Conservation (phyloP, 2,113 vertebrate species). For the Semicossyphus pulcher region DNA sequence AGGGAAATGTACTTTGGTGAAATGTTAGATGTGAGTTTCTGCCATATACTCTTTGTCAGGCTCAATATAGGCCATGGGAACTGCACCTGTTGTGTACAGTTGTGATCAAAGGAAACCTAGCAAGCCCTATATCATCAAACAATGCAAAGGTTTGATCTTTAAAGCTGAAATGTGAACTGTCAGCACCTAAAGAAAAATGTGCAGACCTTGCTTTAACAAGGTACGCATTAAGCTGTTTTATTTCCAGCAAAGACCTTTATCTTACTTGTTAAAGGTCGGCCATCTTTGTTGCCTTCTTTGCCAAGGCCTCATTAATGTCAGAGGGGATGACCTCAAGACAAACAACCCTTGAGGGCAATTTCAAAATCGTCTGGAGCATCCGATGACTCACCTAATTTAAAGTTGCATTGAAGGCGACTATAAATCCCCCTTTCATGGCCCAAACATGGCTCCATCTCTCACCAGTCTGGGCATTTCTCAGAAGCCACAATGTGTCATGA, state of each 20-base stretch:
- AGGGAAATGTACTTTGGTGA: slow-evolving; percentile 22
- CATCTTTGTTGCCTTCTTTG: slow-evolving; percentile 10
- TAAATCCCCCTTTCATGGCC: slow-evolving; percentile 67
- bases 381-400: slow-evolving; percentile 72
- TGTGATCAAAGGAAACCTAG: slow-evolving; percentile 27
- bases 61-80: slow-evolving; percentile 5
- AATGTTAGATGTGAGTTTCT: slow-evolving; percentile 33
- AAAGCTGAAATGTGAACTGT: slow-evolving; percentile 10
- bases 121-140: slow-evolving; percentile 3
- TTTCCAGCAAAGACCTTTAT: slow-evolving; percentile 17
- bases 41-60: slow-evolving; percentile 16
- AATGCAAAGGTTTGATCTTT: slow-evolving; percentile 33
- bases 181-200: slow-evolving; percentile 1
- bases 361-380: slow-evolving; percentile 32
- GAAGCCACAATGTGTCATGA: slow-evolving; percentile 66
- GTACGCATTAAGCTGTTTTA: slow-evolving; percentile 1
- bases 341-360: slow-evolving; percentile 53
- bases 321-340: slow-evolving; percentile 60
- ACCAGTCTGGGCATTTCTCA: slow-evolving; percentile 17
- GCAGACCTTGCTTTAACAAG: slow-evolving; percentile 7
- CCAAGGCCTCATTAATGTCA: slow-evolving; percentile 60
- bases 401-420: slow-evolving; percentile 28
- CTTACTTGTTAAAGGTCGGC: slow-evolving; percentile 22
- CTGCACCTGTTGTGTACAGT: not conserved
- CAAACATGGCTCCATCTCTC: slow-evolving; percentile 26